Percentiles rank a stretch among this genome's conserved stretches.
These are phyloP conservation scores for Branchipolynoe longqiensis DNA, from an alignment of 2,888 invertebrate genomes.

Conservation along the genomic window DNA sequence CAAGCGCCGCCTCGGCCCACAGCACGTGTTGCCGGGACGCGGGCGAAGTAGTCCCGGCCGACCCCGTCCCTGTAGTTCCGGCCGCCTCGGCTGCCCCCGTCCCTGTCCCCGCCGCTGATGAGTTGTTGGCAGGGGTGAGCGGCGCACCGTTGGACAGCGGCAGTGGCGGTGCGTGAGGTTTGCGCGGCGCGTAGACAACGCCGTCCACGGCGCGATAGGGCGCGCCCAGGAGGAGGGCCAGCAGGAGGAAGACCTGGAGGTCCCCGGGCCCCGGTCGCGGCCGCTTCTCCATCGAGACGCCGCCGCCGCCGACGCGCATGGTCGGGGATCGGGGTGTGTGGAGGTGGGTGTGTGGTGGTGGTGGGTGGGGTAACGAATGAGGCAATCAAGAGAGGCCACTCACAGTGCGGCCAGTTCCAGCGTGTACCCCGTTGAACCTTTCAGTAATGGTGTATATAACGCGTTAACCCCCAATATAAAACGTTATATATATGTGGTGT, in stretches of 20 bases:
- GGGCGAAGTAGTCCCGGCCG: neutral
- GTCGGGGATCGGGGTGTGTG: neutral
- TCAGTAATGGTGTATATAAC: too few species aligned
- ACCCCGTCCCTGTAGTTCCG: neutral
- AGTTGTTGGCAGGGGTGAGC: neutral
- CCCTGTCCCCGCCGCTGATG: slow-evolving; percentile 62
- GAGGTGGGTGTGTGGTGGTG: neutral
- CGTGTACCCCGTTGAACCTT: too few species aligned
- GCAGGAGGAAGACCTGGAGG: neutral
- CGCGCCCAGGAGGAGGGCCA: neutral
- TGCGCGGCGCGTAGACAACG: neutral
- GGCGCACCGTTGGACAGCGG: slow-evolving; percentile 19
- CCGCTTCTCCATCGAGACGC: neutral
- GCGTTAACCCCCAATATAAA: too few species aligned
- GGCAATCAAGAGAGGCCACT: too few species aligned
- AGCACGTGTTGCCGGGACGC: slow-evolving; percentile 67
- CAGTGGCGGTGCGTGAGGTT: neutral
- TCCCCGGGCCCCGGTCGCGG: neutral
- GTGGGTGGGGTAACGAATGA: slow-evolving; percentile 4
- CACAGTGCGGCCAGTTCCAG: too few species aligned
- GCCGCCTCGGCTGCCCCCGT: slow-evolving; percentile 78
- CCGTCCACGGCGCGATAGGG: slow-evolving; percentile 3
- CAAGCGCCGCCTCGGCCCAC: slow-evolving; percentile 78
- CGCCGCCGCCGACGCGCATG: neutral
- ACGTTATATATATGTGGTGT: too few species aligned